Conservation (phyloP, 2,888 invertebrate genomes). For the Drosophila atripex region DNA sequence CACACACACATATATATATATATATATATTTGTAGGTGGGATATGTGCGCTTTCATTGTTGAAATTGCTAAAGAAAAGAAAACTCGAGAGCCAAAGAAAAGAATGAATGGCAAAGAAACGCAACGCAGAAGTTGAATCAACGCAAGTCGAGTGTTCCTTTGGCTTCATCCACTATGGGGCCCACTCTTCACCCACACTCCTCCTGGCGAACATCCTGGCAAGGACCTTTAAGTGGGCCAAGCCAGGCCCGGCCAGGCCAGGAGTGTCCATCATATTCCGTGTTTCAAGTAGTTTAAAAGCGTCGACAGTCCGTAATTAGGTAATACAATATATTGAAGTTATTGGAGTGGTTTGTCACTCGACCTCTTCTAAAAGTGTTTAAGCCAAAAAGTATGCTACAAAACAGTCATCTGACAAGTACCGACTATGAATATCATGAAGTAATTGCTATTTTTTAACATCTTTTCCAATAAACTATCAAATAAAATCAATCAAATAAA, state of each 20-base stretch:
- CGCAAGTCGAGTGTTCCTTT: conserved; percentile 38
- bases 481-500: not conserved
- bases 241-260: not conserved
- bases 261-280: conserved; percentile 28
- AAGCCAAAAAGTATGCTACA: no score
- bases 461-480: no score
- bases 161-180: no score
- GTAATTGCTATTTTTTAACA: no score
- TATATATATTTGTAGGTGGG: not conserved
- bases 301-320: conserved; percentile 38
- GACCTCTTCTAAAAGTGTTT: no score
- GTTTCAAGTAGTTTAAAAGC: conserved; percentile 47
- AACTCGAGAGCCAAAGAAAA: not conserved
- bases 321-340: conserved; percentile 23
- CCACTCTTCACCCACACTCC: no score
- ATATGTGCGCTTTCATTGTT: conserved; percentile 32
- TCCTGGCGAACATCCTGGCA: no score
- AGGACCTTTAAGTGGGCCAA: conserved; percentile 10
- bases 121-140: conserved; percentile 26
- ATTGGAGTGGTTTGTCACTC: no score
- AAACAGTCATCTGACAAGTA: no score
- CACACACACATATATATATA: not conserved
- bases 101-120: not conserved
- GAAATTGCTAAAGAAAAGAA: conserved; percentile 3
- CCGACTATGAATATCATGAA: no score